phyloP scores from a whole-genome alignment of 2,888 invertebrate genomes.

The Conistra vaccinii region DNA sequence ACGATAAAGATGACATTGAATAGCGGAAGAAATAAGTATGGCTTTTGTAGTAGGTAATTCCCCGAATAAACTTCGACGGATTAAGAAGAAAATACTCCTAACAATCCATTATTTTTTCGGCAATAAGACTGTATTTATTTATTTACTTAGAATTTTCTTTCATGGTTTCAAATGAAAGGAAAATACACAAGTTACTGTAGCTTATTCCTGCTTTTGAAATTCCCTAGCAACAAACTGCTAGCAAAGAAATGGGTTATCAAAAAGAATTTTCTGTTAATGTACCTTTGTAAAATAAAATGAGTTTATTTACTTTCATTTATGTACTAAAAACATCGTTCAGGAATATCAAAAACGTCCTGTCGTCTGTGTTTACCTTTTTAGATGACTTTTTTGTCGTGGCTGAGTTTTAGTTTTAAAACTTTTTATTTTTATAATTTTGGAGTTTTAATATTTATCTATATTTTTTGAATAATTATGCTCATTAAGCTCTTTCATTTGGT shows the following conservation, averaged over 20 bases:
- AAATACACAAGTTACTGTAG: conserved; percentile 4
- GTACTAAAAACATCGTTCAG: background rate
- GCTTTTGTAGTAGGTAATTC: background rate
- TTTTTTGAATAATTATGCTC: too few species aligned
- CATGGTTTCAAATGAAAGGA: background rate
- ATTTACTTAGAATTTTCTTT: conserved; percentile 21
- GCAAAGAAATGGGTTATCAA: background rate
- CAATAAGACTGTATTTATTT: conserved; percentile 10
- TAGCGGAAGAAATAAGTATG: background rate
- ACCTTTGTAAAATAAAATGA: background rate
- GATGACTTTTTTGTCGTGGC: too few species aligned
- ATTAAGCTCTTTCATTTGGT: too few species aligned
- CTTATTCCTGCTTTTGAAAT: background rate
- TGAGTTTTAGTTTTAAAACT: too few species aligned
- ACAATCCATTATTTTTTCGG: background rate
- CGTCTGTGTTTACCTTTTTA: too few species aligned
- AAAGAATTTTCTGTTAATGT: background rate
- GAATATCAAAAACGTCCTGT: too few species aligned
- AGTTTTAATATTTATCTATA: too few species aligned
- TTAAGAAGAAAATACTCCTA: background rate
- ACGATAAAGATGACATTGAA: background rate
- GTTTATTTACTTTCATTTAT: conserved; percentile 8
- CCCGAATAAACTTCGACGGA: background rate
- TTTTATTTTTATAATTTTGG: too few species aligned
- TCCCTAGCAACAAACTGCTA: background rate